Evolutionary conservation across 2,113 vertebrate genomes (phyloP), one percentile per base, ranked within the genome.

Genomic region (Otolemur garnettii): DNA sequence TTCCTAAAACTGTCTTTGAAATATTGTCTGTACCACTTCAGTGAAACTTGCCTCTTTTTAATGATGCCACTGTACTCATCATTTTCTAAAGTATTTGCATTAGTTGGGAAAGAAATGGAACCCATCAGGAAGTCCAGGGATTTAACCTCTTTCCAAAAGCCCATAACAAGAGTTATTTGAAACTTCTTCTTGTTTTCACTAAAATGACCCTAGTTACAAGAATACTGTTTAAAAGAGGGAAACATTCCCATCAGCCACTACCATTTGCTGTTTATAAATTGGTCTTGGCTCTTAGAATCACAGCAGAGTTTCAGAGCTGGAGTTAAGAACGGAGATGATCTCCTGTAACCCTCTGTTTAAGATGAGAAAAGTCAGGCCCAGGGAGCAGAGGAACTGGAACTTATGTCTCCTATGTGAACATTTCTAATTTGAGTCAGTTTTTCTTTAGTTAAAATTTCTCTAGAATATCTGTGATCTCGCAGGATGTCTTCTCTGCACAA

Each of bases 21-120:
- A 94, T 50, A 72, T 4, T 90, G 33, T n/a, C 64, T 91, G 4
- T n/a, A 78, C 85, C 82, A 69, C 19, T 91, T 74, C 35, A 71
- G 4, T 50, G 59, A 28, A 91, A 60, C 13, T 80, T 92, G 17
- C 38, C n/a, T 89, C 95, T 94, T 55, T 92, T 80, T 82, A 77
- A 89, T 59, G n/a, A 84, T 85, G 78, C 35, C 3, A 19, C 38
- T 75, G 15, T 42, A 7, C 57, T 18, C 69, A 79, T 91, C 17
- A 33, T 75, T 91, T 90, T 74, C 79, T 55, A 42, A 12, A 64
- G 26, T 38, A 71, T 93, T 95, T 75, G 94, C 38, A 75, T 91
- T 82, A 86, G n/a, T 82, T 93, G 38, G 35, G 26, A 92, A 87
- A 74, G 28, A 87, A 92, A 71, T n/a, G 53, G 64, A 94, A 75